Conservation (phyloP, 2,797 vertebrate species). For the Darevskia mixta region DNA sequence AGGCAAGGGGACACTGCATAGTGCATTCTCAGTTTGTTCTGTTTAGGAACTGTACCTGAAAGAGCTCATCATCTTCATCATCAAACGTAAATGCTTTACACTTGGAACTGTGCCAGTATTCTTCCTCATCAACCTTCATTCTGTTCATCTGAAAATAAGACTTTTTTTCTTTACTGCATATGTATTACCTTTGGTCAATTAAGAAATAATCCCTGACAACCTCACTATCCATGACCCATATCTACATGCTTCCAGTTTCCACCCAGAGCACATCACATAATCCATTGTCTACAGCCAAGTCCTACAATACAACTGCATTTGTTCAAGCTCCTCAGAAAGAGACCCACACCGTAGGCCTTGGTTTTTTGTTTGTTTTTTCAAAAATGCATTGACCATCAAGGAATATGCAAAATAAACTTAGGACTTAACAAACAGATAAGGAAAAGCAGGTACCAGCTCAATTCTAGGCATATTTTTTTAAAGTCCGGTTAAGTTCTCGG, state of each 20-base stretch:
- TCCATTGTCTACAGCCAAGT: background rate
- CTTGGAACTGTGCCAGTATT: conserved; percentile 96
- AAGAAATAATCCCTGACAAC: background rate
- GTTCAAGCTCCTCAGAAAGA: background rate
- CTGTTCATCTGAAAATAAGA: conserved; percentile 85
- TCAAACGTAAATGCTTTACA: conserved; percentile 94
- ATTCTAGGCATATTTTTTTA: too few species aligned
- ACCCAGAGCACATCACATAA: background rate
- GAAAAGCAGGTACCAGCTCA: background rate
- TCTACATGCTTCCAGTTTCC: background rate
- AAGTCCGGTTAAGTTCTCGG: background rate
- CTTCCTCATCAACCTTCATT: conserved; percentile 91
- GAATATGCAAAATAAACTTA: background rate
- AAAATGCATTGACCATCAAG: background rate
- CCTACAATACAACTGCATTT: background rate
- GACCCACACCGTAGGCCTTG: too few species aligned
- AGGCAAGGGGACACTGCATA: background rate
- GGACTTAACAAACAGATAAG: background rate
- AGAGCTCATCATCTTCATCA: conserved; percentile 93
- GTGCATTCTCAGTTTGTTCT: background rate
- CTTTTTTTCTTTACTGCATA: background rate
- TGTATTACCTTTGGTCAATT: background rate
- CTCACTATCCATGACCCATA: background rate
- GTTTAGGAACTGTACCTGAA: conserved; percentile 78
- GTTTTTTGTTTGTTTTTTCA: background rate